These are phyloP conservation scores for Lagopus leucura DNA, from an alignment of 2,113 vertebrate species.

Conservation along the genomic window DNA sequence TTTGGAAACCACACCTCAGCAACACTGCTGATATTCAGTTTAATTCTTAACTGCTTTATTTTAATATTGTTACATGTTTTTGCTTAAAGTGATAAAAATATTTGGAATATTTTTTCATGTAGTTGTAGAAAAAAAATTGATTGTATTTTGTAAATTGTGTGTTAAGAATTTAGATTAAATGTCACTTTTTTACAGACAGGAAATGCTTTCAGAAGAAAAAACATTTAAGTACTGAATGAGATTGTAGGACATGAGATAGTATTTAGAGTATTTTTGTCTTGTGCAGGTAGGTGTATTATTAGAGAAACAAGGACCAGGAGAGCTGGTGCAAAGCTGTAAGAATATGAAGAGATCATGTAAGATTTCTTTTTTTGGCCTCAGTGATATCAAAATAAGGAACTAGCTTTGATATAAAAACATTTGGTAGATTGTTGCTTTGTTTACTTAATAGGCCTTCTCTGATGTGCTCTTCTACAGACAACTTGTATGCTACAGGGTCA, in stretches of 20 bases:
- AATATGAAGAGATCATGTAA: slow-evolving; percentile 33
- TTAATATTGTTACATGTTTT: slow-evolving; percentile 6
- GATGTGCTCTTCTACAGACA: not conserved
- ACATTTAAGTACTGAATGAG: not conserved
- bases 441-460: not conserved
- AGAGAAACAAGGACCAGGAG: not conserved
- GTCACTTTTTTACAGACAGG: not conserved
- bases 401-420: not conserved
- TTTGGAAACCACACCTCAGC: slow-evolving; percentile 26
- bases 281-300: not conserved
- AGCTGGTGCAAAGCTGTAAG: slow-evolving; percentile 6
- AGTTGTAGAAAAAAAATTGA: not conserved
- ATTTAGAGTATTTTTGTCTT: not conserved
- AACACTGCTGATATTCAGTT: slow-evolving; percentile 40
- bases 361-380: slow-evolving; percentile 50
- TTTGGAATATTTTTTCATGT: not conserved
- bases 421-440: slow-evolving; percentile 16
- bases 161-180: not conserved
- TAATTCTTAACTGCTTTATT: slow-evolving; percentile 62
- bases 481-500: not conserved
- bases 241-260: not conserved
- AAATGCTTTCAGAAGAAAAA: not conserved
- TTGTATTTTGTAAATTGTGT: not conserved
- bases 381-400: slow-evolving; percentile 31
- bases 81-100: slow-evolving; percentile 5